Evolutionary conservation across 92 coral and sea anemone species (phyloP), one percentile per base, ranked within the genome.

Genomic region (Palythoa grandiflora): DNA sequence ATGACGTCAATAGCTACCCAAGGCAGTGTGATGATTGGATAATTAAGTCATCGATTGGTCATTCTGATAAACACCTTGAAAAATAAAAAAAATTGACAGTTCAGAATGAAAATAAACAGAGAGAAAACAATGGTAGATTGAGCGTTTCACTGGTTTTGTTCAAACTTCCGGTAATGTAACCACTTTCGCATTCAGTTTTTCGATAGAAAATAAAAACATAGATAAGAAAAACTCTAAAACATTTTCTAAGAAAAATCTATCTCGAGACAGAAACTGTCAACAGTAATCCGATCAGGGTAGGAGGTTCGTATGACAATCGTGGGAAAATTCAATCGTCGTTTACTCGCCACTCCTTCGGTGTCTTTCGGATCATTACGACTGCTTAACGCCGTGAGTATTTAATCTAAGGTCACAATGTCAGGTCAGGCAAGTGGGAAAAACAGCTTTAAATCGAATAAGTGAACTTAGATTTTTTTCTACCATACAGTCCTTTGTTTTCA

Each of bases 121-220:
- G 68, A 35, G 52, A 83, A 78, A 14, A 91, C 91, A 91, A 91
- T 83, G 38, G 86, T 36, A 77, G 68, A 85, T 88, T 83, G 89
- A 81, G 16, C 75, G 1, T 51, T 71, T 39, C 51, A 20, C 48
- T 44, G 60, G 52, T 81, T 65, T 60, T 19, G 74, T 81, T 14
- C 50, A 51, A 47, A 68, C 37, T 81, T 81, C 86, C 86, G 86
- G 73, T 36, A 17, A 63, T 13, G 19, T 9, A 50, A 52, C 53
- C 11, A 70, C 40, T 70, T 70, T 70, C 47, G 38, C 75, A 66
- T 65, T 65, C n/a, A 81, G 13, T 7, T 17, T 39, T 38, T 66
- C 73, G 61, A 61, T 14, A 38, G 19, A 80, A 39, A 65, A n/a
- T 81, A 40, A 66, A 2, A 28, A 20, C 1, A 35, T 47, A 70